These are phyloP conservation scores for Nipponacmea schrenckii DNA, from an alignment of 2,888 invertebrate species.

Conservation along the genomic window DNA sequence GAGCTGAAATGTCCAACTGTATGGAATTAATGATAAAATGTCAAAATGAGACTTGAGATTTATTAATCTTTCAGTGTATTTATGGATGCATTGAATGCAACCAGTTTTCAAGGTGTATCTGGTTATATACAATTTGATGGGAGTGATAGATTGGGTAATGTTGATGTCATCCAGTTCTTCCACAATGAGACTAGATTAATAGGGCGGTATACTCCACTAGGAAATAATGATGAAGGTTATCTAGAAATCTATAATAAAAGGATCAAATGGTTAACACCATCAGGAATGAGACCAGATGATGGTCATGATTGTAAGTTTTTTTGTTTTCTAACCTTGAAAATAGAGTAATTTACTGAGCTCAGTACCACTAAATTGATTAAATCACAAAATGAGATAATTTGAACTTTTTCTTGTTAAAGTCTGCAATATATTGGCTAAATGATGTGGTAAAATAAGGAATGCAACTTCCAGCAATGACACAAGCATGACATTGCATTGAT, in stretches of 20 bases:
- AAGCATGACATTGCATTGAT: too few species aligned
- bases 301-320: slow-evolving; percentile 43
- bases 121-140: slow-evolving; percentile 78
- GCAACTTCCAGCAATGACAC: too few species aligned
- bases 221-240: slow-evolving; percentile 36
- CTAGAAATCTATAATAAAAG: slow-evolving; percentile 70
- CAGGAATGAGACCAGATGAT: slow-evolving; percentile 76
- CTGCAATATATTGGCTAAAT: too few species aligned
- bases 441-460: too few species aligned
- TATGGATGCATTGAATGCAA: slow-evolving; percentile 74
- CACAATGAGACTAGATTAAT: slow-evolving; percentile 57
- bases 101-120: slow-evolving; percentile 80
- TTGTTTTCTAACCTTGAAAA: background rate
- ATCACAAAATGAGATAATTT: too few species aligned
- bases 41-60: too few species aligned
- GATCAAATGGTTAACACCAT: slow-evolving; percentile 76
- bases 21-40: too few species aligned
- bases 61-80: slow-evolving; percentile 70
- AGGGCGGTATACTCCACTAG: slow-evolving; percentile 61
- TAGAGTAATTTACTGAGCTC: too few species aligned
- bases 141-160: slow-evolving; percentile 73
- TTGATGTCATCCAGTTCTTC: slow-evolving; percentile 66
- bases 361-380: too few species aligned
- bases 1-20: background rate
- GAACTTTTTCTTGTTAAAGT: too few species aligned